phyloP scores from a whole-genome alignment of 2,113 vertebrate genomes.

The Notothenia rossii region DNA sequence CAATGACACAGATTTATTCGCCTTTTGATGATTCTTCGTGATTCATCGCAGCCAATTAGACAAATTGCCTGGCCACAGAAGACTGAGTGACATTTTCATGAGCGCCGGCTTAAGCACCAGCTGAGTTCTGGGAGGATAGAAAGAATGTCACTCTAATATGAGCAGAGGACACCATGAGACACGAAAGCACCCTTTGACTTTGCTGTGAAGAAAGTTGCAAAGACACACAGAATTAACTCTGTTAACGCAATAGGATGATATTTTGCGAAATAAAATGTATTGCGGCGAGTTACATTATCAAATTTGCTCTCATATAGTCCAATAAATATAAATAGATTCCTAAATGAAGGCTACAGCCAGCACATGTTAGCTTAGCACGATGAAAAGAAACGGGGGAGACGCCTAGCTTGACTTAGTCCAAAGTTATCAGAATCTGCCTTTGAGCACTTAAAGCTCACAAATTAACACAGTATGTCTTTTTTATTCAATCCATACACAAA shows the following conservation, averaged over 20 bases:
- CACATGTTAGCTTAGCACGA: no score
- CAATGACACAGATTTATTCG: conserved; percentile 21
- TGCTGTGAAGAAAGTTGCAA: neutral
- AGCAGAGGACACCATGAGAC: conserved; percentile 22
- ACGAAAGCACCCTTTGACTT: conserved; percentile 1
- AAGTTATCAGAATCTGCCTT: no score
- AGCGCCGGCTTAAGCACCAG: conserved; percentile 25
- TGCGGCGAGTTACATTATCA: no score
- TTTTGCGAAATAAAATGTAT: neutral
- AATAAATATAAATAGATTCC: no score
- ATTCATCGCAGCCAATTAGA: conserved; percentile 47
- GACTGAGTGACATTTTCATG: conserved; percentile 29
- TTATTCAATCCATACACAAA: no score
- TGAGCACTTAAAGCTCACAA: no score
- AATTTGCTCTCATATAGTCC: no score
- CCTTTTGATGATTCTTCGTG: conserved; percentile 29
- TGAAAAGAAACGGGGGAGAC: no score
- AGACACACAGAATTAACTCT: neutral
- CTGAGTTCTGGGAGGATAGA: conserved; percentile 46
- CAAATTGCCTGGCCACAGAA: conserved; percentile 26
- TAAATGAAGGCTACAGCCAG: no score
- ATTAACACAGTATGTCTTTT: no score
- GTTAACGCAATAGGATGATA: neutral
- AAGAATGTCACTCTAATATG: conserved; percentile 17
- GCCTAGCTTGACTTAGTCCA: no score